Conservation (phyloP, 1,140 invertebrate species). For the Pinna nobilis region DNA sequence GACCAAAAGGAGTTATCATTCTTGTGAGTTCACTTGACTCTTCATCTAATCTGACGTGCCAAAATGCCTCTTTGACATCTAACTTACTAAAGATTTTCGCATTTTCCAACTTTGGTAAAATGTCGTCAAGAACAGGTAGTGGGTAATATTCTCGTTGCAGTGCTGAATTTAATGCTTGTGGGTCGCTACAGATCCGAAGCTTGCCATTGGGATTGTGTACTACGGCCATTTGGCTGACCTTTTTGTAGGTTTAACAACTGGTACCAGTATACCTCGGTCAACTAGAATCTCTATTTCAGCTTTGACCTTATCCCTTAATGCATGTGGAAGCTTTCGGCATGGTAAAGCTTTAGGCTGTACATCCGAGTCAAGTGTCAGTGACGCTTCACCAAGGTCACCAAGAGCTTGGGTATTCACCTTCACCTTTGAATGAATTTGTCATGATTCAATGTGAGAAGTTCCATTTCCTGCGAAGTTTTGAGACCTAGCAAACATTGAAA, state of each 20-base stretch:
- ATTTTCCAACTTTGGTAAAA: conserved; percentile 45
- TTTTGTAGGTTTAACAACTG: conserved; percentile 19
- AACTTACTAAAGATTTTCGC: conserved; percentile 41
- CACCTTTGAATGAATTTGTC: conserved; percentile 17
- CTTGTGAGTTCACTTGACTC: conserved; percentile 50
- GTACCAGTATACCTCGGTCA: conserved; percentile 22
- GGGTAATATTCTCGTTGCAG: conserved; percentile 39
- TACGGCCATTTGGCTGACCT: conserved; percentile 28
- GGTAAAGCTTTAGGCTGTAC: conserved; percentile 13
- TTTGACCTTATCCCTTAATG: conserved; percentile 27
- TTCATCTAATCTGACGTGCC: conserved; percentile 58
- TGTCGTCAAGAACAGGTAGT: conserved; percentile 48
- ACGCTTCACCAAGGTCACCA: conserved; percentile 21
- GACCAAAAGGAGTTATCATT: conserved; percentile 59
- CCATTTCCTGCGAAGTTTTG: background rate
- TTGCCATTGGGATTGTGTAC: conserved; percentile 24
- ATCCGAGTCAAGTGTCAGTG: conserved; percentile 7
- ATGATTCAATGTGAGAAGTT: conserved; percentile 17
- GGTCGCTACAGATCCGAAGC: conserved; percentile 54
- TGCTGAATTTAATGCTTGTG: conserved; percentile 37
- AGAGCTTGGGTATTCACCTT: background rate
- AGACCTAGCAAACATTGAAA: conserved; percentile 46
- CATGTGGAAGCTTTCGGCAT: conserved; percentile 16
- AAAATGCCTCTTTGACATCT: conserved; percentile 49
- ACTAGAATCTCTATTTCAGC: conserved; percentile 23